These are phyloP conservation scores for Hucho hucho DNA, from an alignment of 2,113 vertebrate genomes.

Conservation along the genomic window DNA sequence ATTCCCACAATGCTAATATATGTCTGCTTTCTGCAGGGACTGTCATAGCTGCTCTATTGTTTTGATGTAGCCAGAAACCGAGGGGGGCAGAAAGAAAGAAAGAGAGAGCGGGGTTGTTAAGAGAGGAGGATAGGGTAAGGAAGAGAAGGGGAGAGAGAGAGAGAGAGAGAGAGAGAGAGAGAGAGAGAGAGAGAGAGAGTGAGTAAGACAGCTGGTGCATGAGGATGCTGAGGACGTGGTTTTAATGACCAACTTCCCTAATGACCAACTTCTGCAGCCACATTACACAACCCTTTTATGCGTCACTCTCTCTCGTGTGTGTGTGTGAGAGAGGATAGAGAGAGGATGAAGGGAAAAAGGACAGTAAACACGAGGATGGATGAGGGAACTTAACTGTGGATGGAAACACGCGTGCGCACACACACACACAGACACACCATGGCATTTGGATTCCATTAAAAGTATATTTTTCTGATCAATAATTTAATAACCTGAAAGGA, in stretches of 20 bases:
- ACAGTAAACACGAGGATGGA: no score
- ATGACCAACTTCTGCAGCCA: not conserved
- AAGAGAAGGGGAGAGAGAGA: not conserved
- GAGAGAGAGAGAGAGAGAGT: not conserved
- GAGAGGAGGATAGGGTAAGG: constrained; percentile 8
- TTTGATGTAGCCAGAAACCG: constrained; percentile 20
- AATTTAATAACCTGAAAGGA: constrained; percentile 77
- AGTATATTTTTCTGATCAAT: constrained; percentile 70
- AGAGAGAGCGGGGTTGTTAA: constrained; percentile 11
- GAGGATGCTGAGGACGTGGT: not conserved
- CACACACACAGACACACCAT: constrained; percentile 20
- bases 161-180: not conserved
- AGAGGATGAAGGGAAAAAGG: no score
- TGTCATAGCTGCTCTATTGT: constrained; percentile 38
- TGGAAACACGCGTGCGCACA: no score
- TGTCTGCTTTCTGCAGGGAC: constrained; percentile 19
- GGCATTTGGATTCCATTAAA: constrained; percentile 58
- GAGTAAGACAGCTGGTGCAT: constrained; percentile 2
- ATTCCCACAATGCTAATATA: constrained; percentile 28
- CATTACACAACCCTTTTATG: constrained; percentile 1
- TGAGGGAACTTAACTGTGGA: no score
- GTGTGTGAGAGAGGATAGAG: constrained; percentile 9
- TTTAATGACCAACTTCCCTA: constrained; percentile 28
- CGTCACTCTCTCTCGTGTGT: not conserved
- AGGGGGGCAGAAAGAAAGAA: constrained; percentile 13